A percentile compares a stretch with the other conserved stretches of the same genome.
These are phyloP conservation scores for Euspilapteryx auroguttella DNA, from an alignment of 2,888 invertebrate genomes.

Conservation along the genomic window DNA sequence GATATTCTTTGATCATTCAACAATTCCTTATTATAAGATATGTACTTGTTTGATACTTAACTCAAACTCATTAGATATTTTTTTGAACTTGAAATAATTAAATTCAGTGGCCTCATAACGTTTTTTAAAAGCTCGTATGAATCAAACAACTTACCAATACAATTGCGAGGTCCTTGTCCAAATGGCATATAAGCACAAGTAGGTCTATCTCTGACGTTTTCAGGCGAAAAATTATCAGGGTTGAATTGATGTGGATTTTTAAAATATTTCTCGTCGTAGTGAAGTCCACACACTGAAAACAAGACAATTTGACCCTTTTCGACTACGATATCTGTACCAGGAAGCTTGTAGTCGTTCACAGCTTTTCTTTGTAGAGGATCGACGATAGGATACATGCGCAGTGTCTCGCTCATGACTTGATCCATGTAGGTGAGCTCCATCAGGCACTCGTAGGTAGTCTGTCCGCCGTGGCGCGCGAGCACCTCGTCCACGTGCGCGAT, in stretches of 20 bases:
- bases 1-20: no score
- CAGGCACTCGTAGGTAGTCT: constrained; percentile 4
- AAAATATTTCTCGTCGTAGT: constrained; percentile 10
- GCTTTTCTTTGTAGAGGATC: constrained; percentile 7
- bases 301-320: constrained; percentile 7
- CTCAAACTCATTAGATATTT: no score
- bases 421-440: constrained; percentile 7
- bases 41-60: no score
- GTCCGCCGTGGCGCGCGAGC: constrained; percentile 1
- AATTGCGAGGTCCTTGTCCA: constrained; percentile 10
- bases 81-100: background rate
- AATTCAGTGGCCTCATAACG: no score
- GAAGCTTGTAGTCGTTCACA: constrained; percentile 5
- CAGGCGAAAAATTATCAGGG: constrained; percentile 11
- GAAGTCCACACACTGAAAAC: constrained; percentile 7
- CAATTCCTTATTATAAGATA: no score
- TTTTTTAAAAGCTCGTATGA: background rate
- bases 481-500: constrained; percentile 3
- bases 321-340: constrained; percentile 9
- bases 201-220: constrained; percentile 8
- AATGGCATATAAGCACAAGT: constrained; percentile 10
- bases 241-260: constrained; percentile 11
- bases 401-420: constrained; percentile 7
- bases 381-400: constrained; percentile 8
- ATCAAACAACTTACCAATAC: constrained; percentile 8